Evolutionary conservation across 2,113 vertebrate genomes (phyloP), one percentile per base, ranked within the genome.

Genomic region (Istiophorus platypterus): DNA sequence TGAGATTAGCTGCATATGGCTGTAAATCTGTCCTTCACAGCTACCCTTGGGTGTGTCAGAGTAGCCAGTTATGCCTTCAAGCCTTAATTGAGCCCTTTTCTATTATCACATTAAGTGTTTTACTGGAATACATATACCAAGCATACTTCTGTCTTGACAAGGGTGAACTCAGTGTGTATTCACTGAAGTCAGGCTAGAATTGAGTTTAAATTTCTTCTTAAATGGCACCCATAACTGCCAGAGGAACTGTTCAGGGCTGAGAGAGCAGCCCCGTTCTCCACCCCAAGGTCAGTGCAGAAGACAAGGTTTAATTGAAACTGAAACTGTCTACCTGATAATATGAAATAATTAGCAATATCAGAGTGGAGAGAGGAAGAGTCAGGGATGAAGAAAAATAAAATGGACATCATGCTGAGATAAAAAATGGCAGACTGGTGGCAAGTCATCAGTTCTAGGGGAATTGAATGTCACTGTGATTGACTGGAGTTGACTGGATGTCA

Each of bases 331-430:
- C 92, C 93, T 92, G 93, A 94, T 93, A 93, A 91, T 90, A 93
- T 93, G 91, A 90, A 93, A 95, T 95, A 95, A 96, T 96, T 95
- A 96, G 94, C 87, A 93, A 91, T 94, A 93, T 92, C 88, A 90
- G 81, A 85, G 85, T 24, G 70, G 68, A 76, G 87, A 80, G 84
- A 82, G 86, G 75, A 88, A 80, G 78, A 89, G 88, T 87, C 82
- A n/a, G 73, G 81, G 84, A 91, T 82, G 88, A 88, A 59, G 80
- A 76, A 90, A 93, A 93, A 92, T 92, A 92, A 89, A 90, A 88
- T 87, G 90, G 83, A 87, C 92, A 92, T 93, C 88, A 89, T 83
- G 75, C 77, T 54, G 1, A 81, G 85, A 92, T 90, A 87, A 92
- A 92, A 90, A 86, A 85, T 69, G 80, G 72, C 52, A 76, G 82